phyloP scores from a whole-genome alignment of 2,113 vertebrate species.

The Riparia riparia region DNA sequence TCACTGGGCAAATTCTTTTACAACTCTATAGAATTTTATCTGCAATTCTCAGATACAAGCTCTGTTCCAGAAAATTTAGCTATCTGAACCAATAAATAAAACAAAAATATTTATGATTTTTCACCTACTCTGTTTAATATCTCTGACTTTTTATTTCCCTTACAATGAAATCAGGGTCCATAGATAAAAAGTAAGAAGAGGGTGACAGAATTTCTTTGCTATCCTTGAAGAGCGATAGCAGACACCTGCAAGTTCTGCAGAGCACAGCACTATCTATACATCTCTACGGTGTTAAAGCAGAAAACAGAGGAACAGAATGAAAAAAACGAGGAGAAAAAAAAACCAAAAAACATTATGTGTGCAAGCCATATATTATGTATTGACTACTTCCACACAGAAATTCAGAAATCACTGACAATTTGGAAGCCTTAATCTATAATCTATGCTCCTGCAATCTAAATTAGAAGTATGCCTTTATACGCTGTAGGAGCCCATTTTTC shows the following conservation, averaged over 20 bases:
- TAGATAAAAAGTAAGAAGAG: background rate
- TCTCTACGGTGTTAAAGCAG: background rate
- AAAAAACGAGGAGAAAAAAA: background rate
- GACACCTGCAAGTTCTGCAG: background rate
- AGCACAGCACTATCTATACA: background rate
- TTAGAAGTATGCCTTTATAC: background rate
- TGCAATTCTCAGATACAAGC: background rate
- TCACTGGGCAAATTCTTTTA: background rate
- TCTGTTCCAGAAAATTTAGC: background rate
- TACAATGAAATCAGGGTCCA: background rate
- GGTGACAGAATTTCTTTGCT: background rate
- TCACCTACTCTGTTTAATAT: background rate
- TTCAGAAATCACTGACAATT: background rate
- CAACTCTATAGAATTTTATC: background rate
- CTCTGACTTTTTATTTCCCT: background rate
- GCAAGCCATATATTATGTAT: background rate
- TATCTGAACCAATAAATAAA: background rate
- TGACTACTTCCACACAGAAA: background rate
- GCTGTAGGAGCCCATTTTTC: background rate
- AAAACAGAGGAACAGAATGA: background rate
- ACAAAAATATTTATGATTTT: background rate
- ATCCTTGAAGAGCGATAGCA: background rate
- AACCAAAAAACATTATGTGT: background rate
- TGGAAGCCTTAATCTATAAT: background rate
- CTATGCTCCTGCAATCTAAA: background rate